These are phyloP conservation scores for Mus caroli DNA, from an alignment of 2,797 vertebrate genomes.

Conservation along the genomic window DNA sequence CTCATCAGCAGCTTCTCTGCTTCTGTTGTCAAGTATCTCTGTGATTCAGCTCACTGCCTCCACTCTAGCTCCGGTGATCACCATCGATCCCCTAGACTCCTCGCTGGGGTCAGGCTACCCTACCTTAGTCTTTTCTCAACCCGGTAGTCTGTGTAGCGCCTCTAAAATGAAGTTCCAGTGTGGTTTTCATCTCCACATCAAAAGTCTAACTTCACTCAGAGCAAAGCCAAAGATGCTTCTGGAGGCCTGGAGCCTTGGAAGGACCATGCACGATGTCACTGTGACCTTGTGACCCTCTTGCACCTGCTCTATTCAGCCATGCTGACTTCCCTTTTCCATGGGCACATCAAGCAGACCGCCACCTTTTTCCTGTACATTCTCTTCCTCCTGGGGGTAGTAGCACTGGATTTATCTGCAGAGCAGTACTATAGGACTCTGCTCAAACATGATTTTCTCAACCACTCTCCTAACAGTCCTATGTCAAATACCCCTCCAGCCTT, in stretches of 20 bases:
- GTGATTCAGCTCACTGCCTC: background rate
- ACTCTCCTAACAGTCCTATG: background rate
- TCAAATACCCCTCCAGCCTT: background rate
- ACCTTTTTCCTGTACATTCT: background rate
- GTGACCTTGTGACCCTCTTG: background rate
- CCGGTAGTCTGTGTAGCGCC: background rate
- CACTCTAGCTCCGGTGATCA: background rate
- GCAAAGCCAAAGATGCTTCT: background rate
- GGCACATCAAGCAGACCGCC: too few relatives aligned
- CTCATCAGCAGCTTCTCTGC: background rate
- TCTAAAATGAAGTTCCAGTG: background rate
- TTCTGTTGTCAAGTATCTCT: background rate
- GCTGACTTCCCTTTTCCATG: background rate
- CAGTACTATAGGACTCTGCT: background rate
- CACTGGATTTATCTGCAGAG: background rate
- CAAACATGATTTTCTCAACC: background rate
- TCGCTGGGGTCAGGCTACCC: background rate
- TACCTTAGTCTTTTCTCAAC: background rate
- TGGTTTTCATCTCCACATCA: background rate
- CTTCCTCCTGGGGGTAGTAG: background rate
- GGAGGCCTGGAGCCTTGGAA: background rate
- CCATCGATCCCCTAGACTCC: too few relatives aligned
- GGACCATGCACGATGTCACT: accelerated
- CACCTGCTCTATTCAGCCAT: background rate
- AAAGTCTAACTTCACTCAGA: background rate